Conservation (phyloP, 2,797 vertebrate species). For the Brotula barbata region DNA sequence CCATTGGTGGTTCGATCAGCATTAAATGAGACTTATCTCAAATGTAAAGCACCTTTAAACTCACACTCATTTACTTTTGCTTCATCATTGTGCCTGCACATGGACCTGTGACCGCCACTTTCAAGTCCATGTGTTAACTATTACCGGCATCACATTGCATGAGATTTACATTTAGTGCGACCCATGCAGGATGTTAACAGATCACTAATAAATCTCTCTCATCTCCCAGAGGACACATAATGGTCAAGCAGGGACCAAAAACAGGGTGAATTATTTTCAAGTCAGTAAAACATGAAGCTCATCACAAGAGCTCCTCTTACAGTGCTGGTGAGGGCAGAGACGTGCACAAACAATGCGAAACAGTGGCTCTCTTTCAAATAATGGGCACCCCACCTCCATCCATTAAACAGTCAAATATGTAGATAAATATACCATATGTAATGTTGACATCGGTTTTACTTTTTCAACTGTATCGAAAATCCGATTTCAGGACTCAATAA, state of each 20-base stretch:
- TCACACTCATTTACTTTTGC: not conserved
- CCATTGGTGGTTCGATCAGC: too few relatives aligned
- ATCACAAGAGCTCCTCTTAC: not conserved
- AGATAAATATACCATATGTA: too few relatives aligned
- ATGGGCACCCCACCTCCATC: too few relatives aligned
- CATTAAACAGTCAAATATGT: too few relatives aligned
- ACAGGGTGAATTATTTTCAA: not conserved
- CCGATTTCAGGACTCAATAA: too few relatives aligned
- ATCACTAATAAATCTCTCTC: slow-evolving; percentile 2
- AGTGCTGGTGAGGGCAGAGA: too few relatives aligned
- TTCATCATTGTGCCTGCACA: slow-evolving; percentile 2
- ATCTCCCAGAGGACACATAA: slow-evolving; percentile 8
- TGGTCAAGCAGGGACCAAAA: not conserved
- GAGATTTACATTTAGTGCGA: slow-evolving; percentile 13
- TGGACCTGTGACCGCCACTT: slow-evolving; percentile 15
- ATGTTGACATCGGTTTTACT: too few relatives aligned
- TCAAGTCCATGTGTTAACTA: slow-evolving; percentile 5
- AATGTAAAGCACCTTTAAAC: slow-evolving; percentile 4
- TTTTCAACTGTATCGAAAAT: too few relatives aligned
- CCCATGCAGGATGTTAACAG: slow-evolving; percentile 1
- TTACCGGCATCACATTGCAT: slow-evolving; percentile 7
- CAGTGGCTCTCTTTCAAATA: too few relatives aligned
- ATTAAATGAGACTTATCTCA: slow-evolving; percentile 21
- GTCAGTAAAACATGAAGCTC: not conserved
- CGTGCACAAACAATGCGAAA: too few relatives aligned